Evolutionary conservation across 2,888 invertebrate species (phyloP).

Genomic region (Mystacides longicornis): DNA sequence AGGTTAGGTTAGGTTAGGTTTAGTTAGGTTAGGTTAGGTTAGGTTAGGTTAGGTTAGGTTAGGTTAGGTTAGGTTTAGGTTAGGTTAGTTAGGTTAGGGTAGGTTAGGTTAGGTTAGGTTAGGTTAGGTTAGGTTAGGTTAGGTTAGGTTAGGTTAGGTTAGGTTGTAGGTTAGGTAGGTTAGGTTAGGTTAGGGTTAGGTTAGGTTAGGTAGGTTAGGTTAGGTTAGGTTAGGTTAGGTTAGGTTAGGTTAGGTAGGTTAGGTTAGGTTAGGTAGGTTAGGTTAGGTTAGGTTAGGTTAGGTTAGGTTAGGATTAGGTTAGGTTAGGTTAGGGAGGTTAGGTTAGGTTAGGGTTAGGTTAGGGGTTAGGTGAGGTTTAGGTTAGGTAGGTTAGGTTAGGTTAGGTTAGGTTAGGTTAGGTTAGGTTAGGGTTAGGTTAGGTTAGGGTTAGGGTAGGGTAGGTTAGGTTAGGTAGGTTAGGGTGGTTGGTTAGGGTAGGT

Average conservation of each 20-base stretch:
- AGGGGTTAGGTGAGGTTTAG: constrained; percentile 8
- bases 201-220: constrained; percentile 4
- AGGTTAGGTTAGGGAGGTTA: constrained; percentile 6
- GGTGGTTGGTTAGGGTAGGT: constrained; percentile 4
- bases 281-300: constrained; percentile 10
- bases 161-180: constrained; percentile 25
- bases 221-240: constrained; percentile 8
- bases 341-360: constrained; percentile 8
- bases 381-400: constrained; percentile 10
- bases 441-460: constrained; percentile 12
- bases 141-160: constrained; percentile 22
- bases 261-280: no score
- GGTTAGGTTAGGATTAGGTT: constrained; percentile 11
- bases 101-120: constrained; percentile 29
- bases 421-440: constrained; percentile 11
- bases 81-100: constrained; percentile 27
- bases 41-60: constrained; percentile 27
- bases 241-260: constrained; percentile 7
- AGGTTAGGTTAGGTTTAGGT: constrained; percentile 27
- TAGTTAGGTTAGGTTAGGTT: constrained; percentile 26
- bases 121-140: constrained; percentile 30
- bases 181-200: constrained; percentile 6
- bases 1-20: constrained; percentile 26
- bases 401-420: constrained; percentile 12
- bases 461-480: constrained; percentile 5